Base-by-base conservation (phyloP, 2,888 invertebrate genomes). In the Masnerella sp. region DNA sequence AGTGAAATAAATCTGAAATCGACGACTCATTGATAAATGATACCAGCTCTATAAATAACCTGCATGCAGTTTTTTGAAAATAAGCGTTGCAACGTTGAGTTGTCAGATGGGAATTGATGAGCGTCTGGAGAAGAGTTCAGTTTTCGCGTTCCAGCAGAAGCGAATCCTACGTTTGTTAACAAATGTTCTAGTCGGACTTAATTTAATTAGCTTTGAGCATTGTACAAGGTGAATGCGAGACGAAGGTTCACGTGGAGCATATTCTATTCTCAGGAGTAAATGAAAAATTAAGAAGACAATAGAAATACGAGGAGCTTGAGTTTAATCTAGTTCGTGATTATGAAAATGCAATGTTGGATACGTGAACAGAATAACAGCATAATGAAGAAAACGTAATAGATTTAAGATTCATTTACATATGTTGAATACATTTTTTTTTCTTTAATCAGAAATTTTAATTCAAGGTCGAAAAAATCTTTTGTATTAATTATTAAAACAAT, bases 71-170 rank as follows among this genome's bases (percentile, higher is more conserved):
- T 22, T 36, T 17, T 38, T 38, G 36, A 11, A 32, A 32, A 15
- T 17, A 18, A 15, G 14, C 22, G 22, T 38, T 38, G 14, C 52
- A 36, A 25, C 25, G 15, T 15, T 25, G n/a, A 1, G 28, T 15
- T 42, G 42, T 32, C 18, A 56, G 30, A 30, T n/a, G 12, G 30
- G 42, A 56, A 56, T 42, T 56, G 30, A 56, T 42, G 42, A 18
- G n/a, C 30, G 2, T 32, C 42, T 56, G 28, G 18, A 18, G 42
- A 32, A 28, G n/a, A 15, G 11, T 25, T 17, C 12, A 2, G 18
- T 30, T 40, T 56, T 42, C 42, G 14, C 7, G 14, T 7, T 42
- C 12, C 12, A 30, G 14, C 1, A 42, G 14, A 5, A 17, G 40
- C 5, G 7, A 18, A 38, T 9, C 25, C 7, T 28, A n/a, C 14